Evolutionary conservation across 2,888 invertebrate genomes (phyloP), one percentile per base, ranked within the genome.

Genomic region (Chrysomela aeneicollis): DNA sequence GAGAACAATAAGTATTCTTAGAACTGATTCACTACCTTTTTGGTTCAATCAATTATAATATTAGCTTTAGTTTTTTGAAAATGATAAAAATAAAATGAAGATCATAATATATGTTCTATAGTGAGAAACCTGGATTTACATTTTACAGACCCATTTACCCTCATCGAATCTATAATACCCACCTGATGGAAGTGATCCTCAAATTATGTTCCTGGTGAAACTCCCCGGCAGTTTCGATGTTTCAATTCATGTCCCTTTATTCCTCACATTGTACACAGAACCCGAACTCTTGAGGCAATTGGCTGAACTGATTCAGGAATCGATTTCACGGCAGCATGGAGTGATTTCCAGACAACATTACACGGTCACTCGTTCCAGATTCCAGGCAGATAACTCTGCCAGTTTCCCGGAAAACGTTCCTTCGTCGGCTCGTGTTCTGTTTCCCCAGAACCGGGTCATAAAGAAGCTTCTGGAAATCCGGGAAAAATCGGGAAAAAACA

Each of bases 281-380:
- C 12, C 35, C 35, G 42, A 42, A 42, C 15, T 42, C 42, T 42
- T 42, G 42, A 15, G 42, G 42, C 42, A 42, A 42, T 42, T 2
- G 12, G 42, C 15, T 12, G 42, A 42, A 42, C 42, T 15, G 15
- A 42, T 42, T 42, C 12, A 42, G 42, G 42, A 15, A 42, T 42
- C 42, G n/a, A 42, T 42, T 42, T 42, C 42, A 42, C 15, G 42
- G 42, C 42, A 42, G 12, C 42, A n/a, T 42, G 42, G 15, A 42
- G 15, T 15, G 2, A 15, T 42, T n/a, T 42, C 15, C 42, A 42
- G 42, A 42, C 42, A n/a, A 42, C 42, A 15, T 42, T 42, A 42
- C 42, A 42, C 42, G 42, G 42, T 42, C 42, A 42, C 15, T 42
- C 42, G 42, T 42, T 42, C 42, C 42, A 15, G 15, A 42, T 42